Percentiles rank a stretch among this genome's conserved stretches.
phyloP scores from a whole-genome alignment of 2,113 vertebrate species.

The Panthera tigris region DNA sequence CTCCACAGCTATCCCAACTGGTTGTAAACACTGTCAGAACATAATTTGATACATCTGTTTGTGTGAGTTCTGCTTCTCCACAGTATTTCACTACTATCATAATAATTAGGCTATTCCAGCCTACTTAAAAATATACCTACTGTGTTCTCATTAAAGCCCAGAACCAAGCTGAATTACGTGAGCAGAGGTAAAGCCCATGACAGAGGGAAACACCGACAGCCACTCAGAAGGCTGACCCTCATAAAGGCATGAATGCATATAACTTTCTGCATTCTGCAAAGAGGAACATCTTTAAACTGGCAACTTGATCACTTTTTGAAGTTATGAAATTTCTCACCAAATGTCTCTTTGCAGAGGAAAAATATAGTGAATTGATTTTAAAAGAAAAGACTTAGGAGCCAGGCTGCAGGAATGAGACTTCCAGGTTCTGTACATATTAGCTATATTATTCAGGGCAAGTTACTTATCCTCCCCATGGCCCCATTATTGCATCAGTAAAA shows the following conservation, averaged over 20 bases:
- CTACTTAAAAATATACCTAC: constrained; percentile 9
- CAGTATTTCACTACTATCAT: neutral
- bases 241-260: neutral
- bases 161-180: neutral
- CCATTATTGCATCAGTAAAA: neutral
- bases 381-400: neutral
- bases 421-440: neutral
- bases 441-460: neutral
- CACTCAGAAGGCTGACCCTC: neutral
- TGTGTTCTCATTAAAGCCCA: neutral
- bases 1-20: neutral
- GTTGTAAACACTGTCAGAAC: neutral
- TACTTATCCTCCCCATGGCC: neutral
- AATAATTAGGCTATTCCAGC: neutral
- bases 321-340: neutral
- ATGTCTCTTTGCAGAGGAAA: neutral
- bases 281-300: neutral
- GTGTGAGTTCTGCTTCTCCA: neutral
- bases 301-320: neutral
- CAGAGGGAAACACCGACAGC: neutral
- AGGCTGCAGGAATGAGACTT: neutral
- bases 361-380: neutral
- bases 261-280: neutral
- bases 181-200: neutral
- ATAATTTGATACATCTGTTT: neutral